These are phyloP conservation scores for Drosophila cognata DNA, from an alignment of 2,888 invertebrate genomes.

Conservation along the genomic window DNA sequence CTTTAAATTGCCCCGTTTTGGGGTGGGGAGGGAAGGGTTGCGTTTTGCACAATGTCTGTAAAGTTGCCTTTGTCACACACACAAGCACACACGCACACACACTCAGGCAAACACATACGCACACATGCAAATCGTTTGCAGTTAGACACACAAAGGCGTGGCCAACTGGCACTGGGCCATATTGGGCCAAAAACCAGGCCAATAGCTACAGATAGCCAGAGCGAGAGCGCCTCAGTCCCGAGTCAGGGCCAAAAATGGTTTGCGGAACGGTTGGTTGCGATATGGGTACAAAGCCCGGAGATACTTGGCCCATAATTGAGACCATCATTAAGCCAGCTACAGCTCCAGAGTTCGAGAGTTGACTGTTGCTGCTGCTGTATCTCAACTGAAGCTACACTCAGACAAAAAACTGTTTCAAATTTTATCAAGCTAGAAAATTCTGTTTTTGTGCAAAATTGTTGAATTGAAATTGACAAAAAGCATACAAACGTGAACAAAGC, in stretches of 20 bases:
- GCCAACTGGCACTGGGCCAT: constrained; percentile 65
- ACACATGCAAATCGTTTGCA: constrained; percentile 37
- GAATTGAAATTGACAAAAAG: neutral
- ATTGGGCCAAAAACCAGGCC: constrained; percentile 58
- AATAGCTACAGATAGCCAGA: constrained; percentile 21
- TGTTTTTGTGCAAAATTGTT: neutral
- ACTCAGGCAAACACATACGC: constrained; percentile 3
- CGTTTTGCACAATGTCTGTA: constrained; percentile 31
- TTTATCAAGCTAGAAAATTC: neutral
- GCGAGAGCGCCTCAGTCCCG: constrained; percentile 33
- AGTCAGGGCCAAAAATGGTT: constrained; percentile 33
- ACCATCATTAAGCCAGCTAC: constrained; percentile 73
- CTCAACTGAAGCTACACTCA: neutral
- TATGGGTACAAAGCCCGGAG: constrained; percentile 24
- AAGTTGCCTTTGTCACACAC: constrained; percentile 58
- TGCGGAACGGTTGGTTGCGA: constrained; percentile 23
- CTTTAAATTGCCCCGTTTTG: constrained; percentile 55
- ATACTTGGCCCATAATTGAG: constrained; percentile 71
- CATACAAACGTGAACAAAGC: neutral
- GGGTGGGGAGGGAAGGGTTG: neutral
- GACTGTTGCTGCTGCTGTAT: constrained; percentile 17
- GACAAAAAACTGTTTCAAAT: neutral
- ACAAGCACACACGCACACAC: constrained; percentile 16
- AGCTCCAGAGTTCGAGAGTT: constrained; percentile 33
- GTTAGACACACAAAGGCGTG: constrained; percentile 53